Percentiles rank a stretch among this genome's conserved stretches.
phyloP scores from a whole-genome alignment of 2,888 invertebrate species.

The Campoplex nolae region DNA sequence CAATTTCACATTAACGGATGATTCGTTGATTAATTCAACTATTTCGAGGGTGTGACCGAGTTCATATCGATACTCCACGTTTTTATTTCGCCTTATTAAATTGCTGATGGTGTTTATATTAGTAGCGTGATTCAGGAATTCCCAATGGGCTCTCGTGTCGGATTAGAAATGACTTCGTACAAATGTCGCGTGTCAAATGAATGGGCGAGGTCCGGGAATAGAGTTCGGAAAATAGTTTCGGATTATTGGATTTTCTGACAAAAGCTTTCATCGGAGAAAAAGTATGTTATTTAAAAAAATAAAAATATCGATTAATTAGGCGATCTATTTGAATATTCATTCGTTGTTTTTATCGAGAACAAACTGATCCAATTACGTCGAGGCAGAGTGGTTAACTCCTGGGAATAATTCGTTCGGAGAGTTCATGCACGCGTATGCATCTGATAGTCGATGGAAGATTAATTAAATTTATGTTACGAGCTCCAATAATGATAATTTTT shows the following conservation, averaged over 20 bases:
- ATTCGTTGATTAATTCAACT: conserved; percentile 40
- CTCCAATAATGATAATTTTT: conserved; percentile 24
- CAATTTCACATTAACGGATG: not conserved
- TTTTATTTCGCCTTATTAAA: conserved; percentile 33
- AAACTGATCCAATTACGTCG: not conserved
- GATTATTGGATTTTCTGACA: not conserved
- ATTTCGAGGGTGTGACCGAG: conserved; percentile 31
- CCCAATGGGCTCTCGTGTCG: conserved; percentile 38
- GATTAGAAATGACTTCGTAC: conserved; percentile 1
- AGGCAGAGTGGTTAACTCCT: not conserved
- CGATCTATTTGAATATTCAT: not conserved
- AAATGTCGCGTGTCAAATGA: conserved; percentile 18
- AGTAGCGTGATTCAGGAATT: conserved; percentile 41
- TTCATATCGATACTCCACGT: conserved; percentile 21
- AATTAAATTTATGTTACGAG: conserved; percentile 31
- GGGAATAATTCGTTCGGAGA: conserved; percentile 1
- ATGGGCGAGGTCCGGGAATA: conserved; percentile 37
- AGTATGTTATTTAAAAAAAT: not conserved
- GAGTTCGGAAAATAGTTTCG: conserved; percentile 14
- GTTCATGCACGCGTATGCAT: conserved; percentile 14
- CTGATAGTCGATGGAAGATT: conserved; percentile 2
- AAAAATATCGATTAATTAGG: not conserved
- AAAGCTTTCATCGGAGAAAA: not conserved
- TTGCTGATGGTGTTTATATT: conserved; percentile 37
- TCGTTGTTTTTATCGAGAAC: not conserved